Evolutionary conservation across 2,888 invertebrate species (phyloP).

Genomic region (Xestia sexstrigata): DNA sequence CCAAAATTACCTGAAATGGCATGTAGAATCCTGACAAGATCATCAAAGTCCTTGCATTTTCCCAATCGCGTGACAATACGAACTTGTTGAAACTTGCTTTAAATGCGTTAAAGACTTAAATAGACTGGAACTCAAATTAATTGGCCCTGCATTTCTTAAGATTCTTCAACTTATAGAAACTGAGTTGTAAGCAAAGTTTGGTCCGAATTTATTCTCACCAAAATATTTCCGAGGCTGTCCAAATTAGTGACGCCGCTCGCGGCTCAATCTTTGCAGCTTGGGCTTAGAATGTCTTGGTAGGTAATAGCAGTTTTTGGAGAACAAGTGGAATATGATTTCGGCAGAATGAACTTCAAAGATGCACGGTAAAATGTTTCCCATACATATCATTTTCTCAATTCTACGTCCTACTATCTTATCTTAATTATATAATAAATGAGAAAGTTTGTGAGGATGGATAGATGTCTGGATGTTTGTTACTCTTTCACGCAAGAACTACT

Average conservation of each 20-base stretch:
- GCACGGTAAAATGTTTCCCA: background rate
- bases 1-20: background rate
- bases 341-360: background rate
- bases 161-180: background rate
- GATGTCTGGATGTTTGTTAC: no score
- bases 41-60: background rate
- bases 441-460: no score
- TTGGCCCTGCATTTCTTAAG: constrained; percentile 21
- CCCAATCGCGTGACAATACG: background rate
- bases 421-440: no score
- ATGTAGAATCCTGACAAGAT: background rate
- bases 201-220: constrained; percentile 10
- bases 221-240: constrained; percentile 15
- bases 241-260: constrained; percentile 35
- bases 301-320: background rate
- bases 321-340: background rate
- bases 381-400: background rate
- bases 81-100: constrained; percentile 19
- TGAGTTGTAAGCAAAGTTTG: constrained; percentile 39
- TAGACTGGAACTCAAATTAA: constrained; percentile 22
- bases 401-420: no score
- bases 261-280: background rate
- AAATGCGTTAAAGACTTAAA: constrained; percentile 5
- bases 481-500: no score
- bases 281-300: background rate